Evolutionary conservation across 2,797 vertebrate genomes (phyloP), one percentile per base, ranked within the genome.

Genomic region (Hozukius guyotensis): DNA sequence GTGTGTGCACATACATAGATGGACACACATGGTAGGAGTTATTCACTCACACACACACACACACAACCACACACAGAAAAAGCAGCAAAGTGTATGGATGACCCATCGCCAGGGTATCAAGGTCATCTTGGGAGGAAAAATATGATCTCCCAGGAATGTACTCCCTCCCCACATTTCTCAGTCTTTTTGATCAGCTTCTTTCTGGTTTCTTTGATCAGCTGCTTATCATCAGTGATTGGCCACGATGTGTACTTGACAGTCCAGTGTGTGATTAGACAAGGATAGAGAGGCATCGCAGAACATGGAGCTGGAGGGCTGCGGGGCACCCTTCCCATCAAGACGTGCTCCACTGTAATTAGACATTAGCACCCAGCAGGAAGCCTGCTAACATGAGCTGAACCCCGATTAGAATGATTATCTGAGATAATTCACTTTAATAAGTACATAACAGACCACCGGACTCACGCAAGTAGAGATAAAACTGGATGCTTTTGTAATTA

Each of bases 281-380:
- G 91, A 93, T 84, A 85, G 88, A 89, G 88, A 71, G 69, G 71
- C 82, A 85, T 75, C 31, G 86, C 73, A 60, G 83, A 85, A 78
- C 73, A 75, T 68, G 75, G 65, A 84, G 89, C 90, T 74, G 80
- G 49, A 88, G 87, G 89, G 89, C 91, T 94, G 91, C 82, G 73
- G 88, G 94, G 92, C 88, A 91, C 78, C 86, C 84, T 86, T 92
- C 92, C 89, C 88, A 93, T 93, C 90, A 87, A 93, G 92, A 93
- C 80, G 80, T 90, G 92, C 92, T 94, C 86, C 77, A 80, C 83
- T 90, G 90, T 94, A 95, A 95, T 95, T 93, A 95, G 91, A 93
- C 94, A 95, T 95, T 95, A 95, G 90, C 91, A 85, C 94, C 83
- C 94, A 94, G 94, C 94, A 94, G 93, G 94, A 93, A 84, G 92